These are phyloP conservation scores for Rallus crepitans DNA, from an alignment of 2,797 vertebrate species.

Conservation along the genomic window DNA sequence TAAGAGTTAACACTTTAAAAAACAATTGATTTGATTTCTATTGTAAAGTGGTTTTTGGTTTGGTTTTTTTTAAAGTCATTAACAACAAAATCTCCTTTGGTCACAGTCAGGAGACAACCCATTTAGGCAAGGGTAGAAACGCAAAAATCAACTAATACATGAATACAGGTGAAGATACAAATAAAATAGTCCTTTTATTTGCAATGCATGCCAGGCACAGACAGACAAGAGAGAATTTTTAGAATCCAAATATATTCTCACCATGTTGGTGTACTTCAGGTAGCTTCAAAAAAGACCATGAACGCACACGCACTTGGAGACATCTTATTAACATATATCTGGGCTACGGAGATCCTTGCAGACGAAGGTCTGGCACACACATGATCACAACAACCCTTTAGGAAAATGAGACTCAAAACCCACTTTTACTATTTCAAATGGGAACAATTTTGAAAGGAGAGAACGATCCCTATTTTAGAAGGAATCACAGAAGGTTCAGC, in stretches of 20 bases:
- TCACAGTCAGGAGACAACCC: not conserved
- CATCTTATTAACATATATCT: not conserved
- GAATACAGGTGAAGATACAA: not conserved
- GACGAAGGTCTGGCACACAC: not conserved
- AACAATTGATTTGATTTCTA: not conserved
- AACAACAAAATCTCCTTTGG: not conserved
- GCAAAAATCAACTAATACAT: not conserved
- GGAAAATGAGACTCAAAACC: not conserved
- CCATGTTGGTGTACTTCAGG: not conserved
- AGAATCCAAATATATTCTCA: not conserved
- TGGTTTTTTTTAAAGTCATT: not conserved
- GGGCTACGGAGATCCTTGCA: not conserved
- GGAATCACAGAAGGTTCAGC: not conserved
- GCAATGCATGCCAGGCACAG: not conserved
- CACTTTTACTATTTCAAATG: not conserved
- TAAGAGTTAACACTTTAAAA: not conserved
- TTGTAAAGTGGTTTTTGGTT: not conserved
- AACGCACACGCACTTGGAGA: not conserved
- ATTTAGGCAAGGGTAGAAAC: not conserved
- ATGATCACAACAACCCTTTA: not conserved
- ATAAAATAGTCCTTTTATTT: not conserved
- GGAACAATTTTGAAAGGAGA: not conserved
- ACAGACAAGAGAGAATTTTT: not conserved
- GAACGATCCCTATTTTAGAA: not conserved
- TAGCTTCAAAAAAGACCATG: not conserved